Conservation (phyloP, 37 sponge, comb jelly and placozoan genomes). For the Oopsacas minuta region DNA sequence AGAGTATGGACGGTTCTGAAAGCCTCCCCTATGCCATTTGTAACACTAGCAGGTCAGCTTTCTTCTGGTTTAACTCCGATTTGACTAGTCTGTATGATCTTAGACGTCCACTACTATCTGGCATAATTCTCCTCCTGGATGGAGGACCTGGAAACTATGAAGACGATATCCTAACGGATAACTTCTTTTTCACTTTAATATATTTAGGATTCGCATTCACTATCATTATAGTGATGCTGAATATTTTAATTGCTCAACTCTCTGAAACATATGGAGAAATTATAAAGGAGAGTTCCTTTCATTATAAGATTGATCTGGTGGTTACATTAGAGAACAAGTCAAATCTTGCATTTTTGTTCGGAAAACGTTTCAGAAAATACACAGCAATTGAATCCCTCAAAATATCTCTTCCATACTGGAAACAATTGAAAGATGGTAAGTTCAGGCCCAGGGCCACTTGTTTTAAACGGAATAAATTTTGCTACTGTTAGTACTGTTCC, state of each 20-base stretch:
- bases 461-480: too few species aligned
- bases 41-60: background rate
- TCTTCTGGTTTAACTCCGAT: background rate
- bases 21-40: background rate
- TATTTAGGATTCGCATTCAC: background rate
- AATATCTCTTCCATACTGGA: background rate
- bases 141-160: background rate
- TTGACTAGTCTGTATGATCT: background rate
- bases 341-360: background rate
- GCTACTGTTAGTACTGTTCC: too few species aligned
- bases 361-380: background rate
- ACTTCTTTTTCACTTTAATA: background rate
- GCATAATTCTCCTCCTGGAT: background rate
- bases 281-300: background rate
- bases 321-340: background rate
- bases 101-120: background rate
- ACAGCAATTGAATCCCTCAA: background rate
- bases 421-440: background rate
- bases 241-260: constrained; percentile 18
- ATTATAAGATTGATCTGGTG: background rate
- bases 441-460: too few species aligned
- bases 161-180: background rate
- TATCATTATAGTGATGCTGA: background rate
- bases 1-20: background rate
- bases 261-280: constrained; percentile 2